Evolutionary conservation across 2,888 invertebrate genomes (phyloP).

Genomic region (Xanthorhoe spadicearia): DNA sequence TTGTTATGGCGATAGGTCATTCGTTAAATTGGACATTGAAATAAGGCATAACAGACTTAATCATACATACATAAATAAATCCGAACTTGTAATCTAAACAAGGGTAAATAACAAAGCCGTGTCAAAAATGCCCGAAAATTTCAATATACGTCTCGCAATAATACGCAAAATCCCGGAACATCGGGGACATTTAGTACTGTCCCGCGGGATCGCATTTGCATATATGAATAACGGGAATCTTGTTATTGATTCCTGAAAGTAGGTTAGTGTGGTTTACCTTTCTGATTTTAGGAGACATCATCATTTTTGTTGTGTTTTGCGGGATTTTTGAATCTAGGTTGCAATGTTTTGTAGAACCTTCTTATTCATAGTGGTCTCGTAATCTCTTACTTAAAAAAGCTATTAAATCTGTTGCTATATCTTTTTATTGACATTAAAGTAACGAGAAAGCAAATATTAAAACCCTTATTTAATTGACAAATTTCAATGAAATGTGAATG

Average conservation of each 20-base stretch:
- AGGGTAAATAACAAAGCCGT: not conserved
- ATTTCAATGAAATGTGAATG: too few species aligned
- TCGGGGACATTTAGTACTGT: constrained; percentile 34
- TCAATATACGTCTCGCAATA: not conserved
- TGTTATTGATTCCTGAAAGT: constrained; percentile 30
- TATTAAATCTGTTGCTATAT: too few species aligned
- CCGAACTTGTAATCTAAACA: not conserved
- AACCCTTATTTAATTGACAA: too few species aligned
- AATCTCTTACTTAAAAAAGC: too few species aligned
- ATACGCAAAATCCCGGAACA: constrained; percentile 8
- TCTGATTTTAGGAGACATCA: constrained; percentile 5
- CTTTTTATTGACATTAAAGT: too few species aligned
- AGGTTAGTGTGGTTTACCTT: constrained; percentile 16
- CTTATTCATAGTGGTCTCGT: too few species aligned
- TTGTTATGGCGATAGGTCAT: too few species aligned
- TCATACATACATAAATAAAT: too few species aligned
- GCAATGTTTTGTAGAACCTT: too few species aligned
- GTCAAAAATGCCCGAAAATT: not conserved
- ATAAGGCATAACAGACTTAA: not conserved
- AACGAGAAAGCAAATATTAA: too few species aligned
- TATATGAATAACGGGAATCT: constrained; percentile 37
- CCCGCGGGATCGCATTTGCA: constrained; percentile 41
- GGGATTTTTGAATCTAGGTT: not conserved
- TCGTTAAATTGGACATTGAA: not conserved
- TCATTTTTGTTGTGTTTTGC: not conserved